Percentiles rank a stretch among this genome's conserved stretches.
Evolutionary conservation across 2,797 vertebrate species (phyloP).

Genomic region (Syndactyla subalaris): DNA sequence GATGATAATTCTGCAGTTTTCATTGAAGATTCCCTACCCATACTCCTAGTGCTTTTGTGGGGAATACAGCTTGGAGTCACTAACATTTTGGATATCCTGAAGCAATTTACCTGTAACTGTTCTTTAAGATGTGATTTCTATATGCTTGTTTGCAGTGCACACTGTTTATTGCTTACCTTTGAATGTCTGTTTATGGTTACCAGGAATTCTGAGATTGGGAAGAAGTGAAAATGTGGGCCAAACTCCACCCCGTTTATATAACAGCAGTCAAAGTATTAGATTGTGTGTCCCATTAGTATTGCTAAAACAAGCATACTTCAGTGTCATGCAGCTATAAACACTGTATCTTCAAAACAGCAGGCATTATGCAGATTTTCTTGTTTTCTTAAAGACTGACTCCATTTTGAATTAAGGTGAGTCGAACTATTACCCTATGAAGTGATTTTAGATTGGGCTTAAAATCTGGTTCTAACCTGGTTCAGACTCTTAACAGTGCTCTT

Average conservation of each 20-base stretch:
- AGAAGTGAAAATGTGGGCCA: neutral
- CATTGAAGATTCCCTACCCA: neutral
- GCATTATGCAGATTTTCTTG: neutral
- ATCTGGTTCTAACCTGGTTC: neutral
- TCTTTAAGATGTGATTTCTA: neutral
- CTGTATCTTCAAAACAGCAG: neutral
- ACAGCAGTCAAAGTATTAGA: neutral
- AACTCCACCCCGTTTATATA: neutral
- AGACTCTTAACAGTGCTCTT: neutral
- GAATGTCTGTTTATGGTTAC: neutral
- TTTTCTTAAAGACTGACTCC: neutral
- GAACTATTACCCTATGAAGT: neutral
- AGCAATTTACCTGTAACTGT: neutral
- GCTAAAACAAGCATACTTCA: neutral
- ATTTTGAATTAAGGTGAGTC: neutral
- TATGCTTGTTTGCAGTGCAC: neutral
- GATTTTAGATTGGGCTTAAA: neutral
- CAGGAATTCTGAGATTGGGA: neutral
- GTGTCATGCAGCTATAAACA: neutral
- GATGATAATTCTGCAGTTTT: neutral
- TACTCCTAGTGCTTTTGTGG: neutral
- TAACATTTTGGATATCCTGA: neutral
- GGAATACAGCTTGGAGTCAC: neutral
- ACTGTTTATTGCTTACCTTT: neutral
- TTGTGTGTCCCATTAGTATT: neutral